Evolutionary conservation across 1,140 invertebrate genomes (phyloP).

Genomic region (Ylistrum balloti): DNA sequence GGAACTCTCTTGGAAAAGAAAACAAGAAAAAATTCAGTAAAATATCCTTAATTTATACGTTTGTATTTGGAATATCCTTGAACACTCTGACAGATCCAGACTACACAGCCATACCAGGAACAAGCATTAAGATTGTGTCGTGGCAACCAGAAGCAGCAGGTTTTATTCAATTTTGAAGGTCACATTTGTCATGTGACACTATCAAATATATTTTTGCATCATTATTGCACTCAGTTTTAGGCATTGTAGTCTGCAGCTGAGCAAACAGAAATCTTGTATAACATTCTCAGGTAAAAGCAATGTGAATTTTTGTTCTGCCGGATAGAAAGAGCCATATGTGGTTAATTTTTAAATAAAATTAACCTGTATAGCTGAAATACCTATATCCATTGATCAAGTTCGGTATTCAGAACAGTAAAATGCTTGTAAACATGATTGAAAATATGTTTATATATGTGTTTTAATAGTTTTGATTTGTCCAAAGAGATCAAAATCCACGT

Average conservation of each 20-base stretch:
- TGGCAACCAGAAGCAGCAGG: background rate
- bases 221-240: background rate
- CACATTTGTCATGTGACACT: background rate
- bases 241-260: background rate
- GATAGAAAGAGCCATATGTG: no score
- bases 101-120: background rate
- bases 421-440: no score
- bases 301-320: slow-evolving; percentile 10
- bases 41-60: no score
- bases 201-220: background rate
- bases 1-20: no score
- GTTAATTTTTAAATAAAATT: no score
- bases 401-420: no score
- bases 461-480: background rate
- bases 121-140: background rate
- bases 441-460: no score
- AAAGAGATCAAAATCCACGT: background rate
- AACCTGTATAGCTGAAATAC: no score
- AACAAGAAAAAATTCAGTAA: no score
- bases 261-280: background rate
- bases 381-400: no score
- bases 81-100: slow-evolving; percentile 20
- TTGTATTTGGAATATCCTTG: background rate
- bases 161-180: background rate
- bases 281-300: background rate